A percentile compares a stretch with the other conserved stretches of the same genome.
phyloP scores from a whole-genome alignment of 2,113 vertebrate species.

The Trogon surrucura region DNA sequence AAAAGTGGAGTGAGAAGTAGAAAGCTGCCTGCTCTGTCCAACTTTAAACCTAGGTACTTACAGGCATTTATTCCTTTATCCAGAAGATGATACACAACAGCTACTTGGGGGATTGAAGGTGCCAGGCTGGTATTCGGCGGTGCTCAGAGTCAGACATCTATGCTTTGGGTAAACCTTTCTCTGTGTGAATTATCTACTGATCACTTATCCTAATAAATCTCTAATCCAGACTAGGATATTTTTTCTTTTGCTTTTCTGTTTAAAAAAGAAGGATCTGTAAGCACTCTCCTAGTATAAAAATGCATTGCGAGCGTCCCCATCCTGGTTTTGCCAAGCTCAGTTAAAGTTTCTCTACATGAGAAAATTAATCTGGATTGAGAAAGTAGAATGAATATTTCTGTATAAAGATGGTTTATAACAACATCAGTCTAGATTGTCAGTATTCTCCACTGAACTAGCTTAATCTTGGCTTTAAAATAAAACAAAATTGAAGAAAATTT shows the following conservation, averaged over 20 bases:
- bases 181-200: not conserved
- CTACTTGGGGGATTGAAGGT: not conserved
- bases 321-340: not conserved
- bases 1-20: not conserved
- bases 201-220: not conserved
- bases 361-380: not conserved
- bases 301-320: not conserved
- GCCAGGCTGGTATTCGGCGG: accelerated
- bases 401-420: not conserved
- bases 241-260: not conserved
- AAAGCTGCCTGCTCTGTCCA: not conserved
- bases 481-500: not conserved
- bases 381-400: not conserved
- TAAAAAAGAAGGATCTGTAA: not conserved
- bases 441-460: not conserved
- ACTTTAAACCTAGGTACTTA: not conserved
- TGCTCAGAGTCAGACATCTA: not conserved
- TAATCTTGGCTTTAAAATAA: not conserved
- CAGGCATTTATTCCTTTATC: not conserved
- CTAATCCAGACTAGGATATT: not conserved
- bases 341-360: not conserved
- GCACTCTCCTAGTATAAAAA: not conserved
- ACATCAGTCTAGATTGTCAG: not conserved
- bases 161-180: not conserved
- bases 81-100: not conserved